phyloP scores from a whole-genome alignment of 64 coral and sea anemone genomes.

The Montipora sp. region DNA sequence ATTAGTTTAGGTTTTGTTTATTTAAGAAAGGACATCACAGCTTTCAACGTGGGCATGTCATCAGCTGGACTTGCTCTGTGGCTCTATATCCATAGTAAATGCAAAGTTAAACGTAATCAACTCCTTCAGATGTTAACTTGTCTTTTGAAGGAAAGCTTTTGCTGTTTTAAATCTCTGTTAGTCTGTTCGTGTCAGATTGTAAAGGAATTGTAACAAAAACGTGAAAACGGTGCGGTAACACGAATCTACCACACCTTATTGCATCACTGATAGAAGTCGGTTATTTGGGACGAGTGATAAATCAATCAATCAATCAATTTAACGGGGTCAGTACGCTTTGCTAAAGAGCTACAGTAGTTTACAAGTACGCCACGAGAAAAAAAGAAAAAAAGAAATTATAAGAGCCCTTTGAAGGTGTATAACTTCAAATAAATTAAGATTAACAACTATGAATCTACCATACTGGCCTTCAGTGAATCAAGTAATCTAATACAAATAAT shows the following conservation, averaged over 20 bases:
- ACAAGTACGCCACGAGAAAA: too few relatives aligned
- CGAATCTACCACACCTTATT: neutral
- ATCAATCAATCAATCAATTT: neutral
- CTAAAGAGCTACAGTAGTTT: too few relatives aligned
- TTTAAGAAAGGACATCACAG: constrained; percentile 1
- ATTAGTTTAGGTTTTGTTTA: neutral
- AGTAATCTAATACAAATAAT: neutral
- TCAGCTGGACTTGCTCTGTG: neutral
- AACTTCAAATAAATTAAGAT: neutral
- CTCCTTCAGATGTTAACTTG: neutral
- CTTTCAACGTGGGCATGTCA: neutral
- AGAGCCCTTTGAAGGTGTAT: too few relatives aligned
- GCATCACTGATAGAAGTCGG: neutral
- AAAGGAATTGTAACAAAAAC: neutral
- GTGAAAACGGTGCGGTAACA: neutral
- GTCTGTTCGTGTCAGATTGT: neutral
- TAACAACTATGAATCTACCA: neutral
- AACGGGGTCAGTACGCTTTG: too few relatives aligned
- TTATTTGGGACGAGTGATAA: neutral
- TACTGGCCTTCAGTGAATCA: neutral
- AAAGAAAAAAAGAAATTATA: too few relatives aligned
- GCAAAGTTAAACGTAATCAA: neutral
- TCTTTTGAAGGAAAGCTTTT: neutral
- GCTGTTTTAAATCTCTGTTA: neutral
- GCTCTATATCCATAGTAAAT: neutral